Percentiles rank a stretch among this genome's conserved stretches.
These are phyloP conservation scores for Tethea ocularis DNA, from an alignment of 2,888 invertebrate species.

Conservation along the genomic window DNA sequence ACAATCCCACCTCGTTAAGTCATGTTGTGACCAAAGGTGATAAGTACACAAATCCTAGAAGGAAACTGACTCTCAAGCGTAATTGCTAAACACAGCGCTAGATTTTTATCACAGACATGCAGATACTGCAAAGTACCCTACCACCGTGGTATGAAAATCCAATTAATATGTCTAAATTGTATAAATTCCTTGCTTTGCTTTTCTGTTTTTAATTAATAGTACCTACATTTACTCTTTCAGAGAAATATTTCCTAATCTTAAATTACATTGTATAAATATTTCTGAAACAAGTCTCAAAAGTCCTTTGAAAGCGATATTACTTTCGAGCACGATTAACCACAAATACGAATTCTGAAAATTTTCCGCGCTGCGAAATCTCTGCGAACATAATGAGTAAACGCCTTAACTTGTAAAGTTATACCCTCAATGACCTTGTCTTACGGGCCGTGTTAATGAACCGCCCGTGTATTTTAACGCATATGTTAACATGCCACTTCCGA, in stretches of 20 bases:
- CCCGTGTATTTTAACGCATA: constrained; percentile 31
- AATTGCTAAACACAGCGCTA: no score
- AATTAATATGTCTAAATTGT: no score
- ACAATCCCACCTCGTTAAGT: no score
- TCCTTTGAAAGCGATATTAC: background rate
- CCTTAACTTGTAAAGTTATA: constrained; percentile 5
- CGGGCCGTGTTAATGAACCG: constrained; percentile 56
- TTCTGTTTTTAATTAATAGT: background rate
- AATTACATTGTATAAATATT: background rate
- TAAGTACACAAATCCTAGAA: no score
- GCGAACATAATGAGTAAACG: background rate
- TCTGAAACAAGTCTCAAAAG: background rate
- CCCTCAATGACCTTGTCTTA: constrained; percentile 49
- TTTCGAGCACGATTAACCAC: background rate
- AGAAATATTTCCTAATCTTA: no score
- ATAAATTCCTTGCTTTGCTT: background rate
- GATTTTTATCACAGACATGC: no score
- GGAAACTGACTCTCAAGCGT: no score
- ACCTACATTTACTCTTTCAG: no score
- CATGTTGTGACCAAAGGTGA: no score
- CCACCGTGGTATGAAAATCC: no score
- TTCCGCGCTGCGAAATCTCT: background rate
- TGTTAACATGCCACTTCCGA: constrained; percentile 43
- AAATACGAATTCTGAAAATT: background rate
- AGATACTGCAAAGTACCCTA: no score